Conservation (phyloP, 2,888 invertebrate genomes). For the Melanostoma mellinum region DNA sequence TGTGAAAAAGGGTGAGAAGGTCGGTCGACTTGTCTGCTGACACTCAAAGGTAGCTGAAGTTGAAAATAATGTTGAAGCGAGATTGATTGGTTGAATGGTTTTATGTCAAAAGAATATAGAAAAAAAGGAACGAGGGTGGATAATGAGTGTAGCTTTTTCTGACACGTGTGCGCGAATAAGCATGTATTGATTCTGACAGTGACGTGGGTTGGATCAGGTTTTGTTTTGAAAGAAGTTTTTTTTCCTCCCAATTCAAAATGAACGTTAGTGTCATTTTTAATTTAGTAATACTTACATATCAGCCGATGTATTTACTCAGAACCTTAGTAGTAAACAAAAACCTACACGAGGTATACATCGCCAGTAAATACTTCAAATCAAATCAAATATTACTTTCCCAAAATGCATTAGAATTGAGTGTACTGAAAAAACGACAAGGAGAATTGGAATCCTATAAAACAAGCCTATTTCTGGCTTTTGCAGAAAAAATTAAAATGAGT, state of each 20-base stretch:
- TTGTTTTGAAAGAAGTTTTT: slow-evolving; percentile 18
- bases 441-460: too few relatives aligned
- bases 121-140: not conserved
- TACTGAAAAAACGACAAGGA: too few relatives aligned
- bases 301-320: too few relatives aligned
- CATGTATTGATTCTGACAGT: slow-evolving; percentile 23
- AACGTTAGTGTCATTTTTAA: slow-evolving; percentile 15
- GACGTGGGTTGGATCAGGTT: slow-evolving; percentile 5
- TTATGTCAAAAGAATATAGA: not conserved
- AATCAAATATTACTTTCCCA: too few relatives aligned
- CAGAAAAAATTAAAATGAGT: too few relatives aligned
- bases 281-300: not conserved
- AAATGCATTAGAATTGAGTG: too few relatives aligned
- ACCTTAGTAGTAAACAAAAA: too few relatives aligned
- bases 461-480: too few relatives aligned
- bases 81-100: slow-evolving; percentile 25
- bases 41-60: slow-evolving; percentile 12
- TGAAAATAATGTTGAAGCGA: slow-evolving; percentile 16
- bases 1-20: not conserved
- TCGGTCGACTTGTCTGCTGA: slow-evolving; percentile 8
- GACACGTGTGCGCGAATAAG: slow-evolving; percentile 17
- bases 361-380: too few relatives aligned
- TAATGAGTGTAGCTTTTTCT: not conserved
- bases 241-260: not conserved
- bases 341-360: too few relatives aligned